Conservation (phyloP, 2,113 vertebrate species). For the Bettongia penicillata region DNA sequence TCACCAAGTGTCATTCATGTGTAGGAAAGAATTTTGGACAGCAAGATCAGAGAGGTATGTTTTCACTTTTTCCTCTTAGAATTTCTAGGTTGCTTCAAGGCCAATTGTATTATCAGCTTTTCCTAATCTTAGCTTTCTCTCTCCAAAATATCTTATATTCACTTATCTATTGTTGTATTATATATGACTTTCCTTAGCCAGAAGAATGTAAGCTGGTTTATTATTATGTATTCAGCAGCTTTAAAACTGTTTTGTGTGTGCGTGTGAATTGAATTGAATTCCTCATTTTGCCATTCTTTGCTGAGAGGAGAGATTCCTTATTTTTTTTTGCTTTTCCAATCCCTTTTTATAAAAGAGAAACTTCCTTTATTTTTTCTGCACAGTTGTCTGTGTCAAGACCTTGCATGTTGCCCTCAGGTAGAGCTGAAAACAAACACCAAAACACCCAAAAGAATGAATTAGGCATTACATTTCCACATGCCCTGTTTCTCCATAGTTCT, state of each 20-base stretch:
- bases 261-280: background rate
- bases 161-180: background rate
- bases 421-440: background rate
- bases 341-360: slow-evolving; percentile 13
- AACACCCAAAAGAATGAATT: background rate
- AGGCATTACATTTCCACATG: background rate
- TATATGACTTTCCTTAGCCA: background rate
- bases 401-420: background rate
- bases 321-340: background rate
- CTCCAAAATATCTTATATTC: background rate
- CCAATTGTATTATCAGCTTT: background rate
- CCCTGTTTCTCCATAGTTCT: background rate
- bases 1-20: background rate
- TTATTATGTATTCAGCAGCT: background rate
- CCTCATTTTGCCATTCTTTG: background rate
- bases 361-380: background rate
- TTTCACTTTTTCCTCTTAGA: background rate
- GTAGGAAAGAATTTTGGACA: background rate
- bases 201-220: background rate
- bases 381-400: background rate
- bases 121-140: background rate
- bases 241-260: background rate
- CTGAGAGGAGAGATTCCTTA: background rate
- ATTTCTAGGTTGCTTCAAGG: background rate
- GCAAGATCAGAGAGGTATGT: background rate